A percentile compares a stretch with the other conserved stretches of the same genome.
Evolutionary conservation across 1,140 invertebrate genomes (phyloP).

Genomic region (Drosophila nasuta): DNA sequence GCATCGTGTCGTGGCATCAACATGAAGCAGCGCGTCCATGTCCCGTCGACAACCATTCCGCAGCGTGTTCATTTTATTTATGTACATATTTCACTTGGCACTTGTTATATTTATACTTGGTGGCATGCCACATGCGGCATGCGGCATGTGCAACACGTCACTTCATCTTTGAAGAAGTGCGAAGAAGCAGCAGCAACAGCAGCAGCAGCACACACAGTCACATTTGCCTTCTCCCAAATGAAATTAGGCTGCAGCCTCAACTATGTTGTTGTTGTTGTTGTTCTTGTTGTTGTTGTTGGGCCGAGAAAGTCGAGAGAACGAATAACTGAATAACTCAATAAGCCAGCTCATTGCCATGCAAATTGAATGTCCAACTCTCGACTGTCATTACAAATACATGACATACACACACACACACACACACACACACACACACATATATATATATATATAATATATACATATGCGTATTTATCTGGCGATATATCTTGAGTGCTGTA

Average conservation of each 20-base stretch:
- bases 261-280: neutral
- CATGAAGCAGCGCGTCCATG: neutral
- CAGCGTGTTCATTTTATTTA: conserved; percentile 61
- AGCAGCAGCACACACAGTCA: conserved; percentile 11
- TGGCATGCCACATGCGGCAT: conserved; percentile 45
- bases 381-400: conserved; percentile 2
- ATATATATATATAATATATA: neutral
- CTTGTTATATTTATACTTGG: conserved; percentile 79
- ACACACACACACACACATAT: neutral
- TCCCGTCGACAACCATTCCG: conserved; percentile 20
- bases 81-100: conserved; percentile 81
- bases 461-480: neutral
- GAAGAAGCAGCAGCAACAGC: neutral
- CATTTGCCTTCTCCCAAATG: conserved; percentile 35
- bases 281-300: neutral
- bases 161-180: conserved; percentile 74
- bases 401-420: neutral
- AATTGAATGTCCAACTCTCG: conserved; percentile 38
- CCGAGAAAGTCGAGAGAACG: neutral
- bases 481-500: neutral
- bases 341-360: conserved; percentile 47
- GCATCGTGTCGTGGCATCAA: neutral
- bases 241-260: conserved; percentile 44
- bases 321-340: conserved; percentile 57
- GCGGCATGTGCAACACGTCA: conserved; percentile 53